phyloP scores from a whole-genome alignment of 2,113 vertebrate genomes.

The Oceanites oceanicus region DNA sequence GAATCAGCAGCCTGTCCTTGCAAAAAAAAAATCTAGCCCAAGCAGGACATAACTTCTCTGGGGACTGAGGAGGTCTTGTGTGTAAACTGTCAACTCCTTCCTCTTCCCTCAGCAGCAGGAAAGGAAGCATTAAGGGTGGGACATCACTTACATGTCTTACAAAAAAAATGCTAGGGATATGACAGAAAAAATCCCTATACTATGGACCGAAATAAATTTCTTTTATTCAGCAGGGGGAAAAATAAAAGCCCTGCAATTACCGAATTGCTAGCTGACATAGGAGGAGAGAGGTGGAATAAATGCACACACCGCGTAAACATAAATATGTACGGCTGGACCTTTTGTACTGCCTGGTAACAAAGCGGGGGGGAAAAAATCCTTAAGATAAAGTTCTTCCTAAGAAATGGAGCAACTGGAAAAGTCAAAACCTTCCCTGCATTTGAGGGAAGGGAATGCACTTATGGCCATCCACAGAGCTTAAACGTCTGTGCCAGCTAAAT shows the following conservation, averaged over 20 bases:
- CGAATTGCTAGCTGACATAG: neutral
- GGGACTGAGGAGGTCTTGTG: conserved; percentile 21
- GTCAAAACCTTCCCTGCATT: neutral
- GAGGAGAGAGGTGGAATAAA: neutral
- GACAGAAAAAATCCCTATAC: neutral
- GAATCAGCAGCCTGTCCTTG: conserved; percentile 15
- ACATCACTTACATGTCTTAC: neutral
- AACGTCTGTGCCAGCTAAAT: neutral
- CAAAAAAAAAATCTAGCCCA: neutral
- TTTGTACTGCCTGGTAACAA: neutral
- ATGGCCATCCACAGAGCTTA: neutral
- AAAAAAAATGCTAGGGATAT: neutral
- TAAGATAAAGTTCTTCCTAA: neutral
- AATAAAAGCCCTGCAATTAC: neutral
- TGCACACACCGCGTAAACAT: neutral
- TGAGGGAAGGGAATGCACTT: neutral
- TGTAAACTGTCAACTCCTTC: conserved; percentile 55
- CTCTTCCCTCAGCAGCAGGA: conserved; percentile 35
- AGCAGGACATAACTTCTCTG: conserved; percentile 60
- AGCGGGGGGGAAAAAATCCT: neutral
- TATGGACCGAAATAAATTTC: neutral
- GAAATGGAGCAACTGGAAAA: neutral
- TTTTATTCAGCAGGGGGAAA: neutral
- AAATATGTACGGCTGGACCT: neutral
- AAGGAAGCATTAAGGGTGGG: conserved; percentile 41